phyloP scores from a whole-genome alignment of 2,113 vertebrate genomes.

The Callipepla squamata region DNA sequence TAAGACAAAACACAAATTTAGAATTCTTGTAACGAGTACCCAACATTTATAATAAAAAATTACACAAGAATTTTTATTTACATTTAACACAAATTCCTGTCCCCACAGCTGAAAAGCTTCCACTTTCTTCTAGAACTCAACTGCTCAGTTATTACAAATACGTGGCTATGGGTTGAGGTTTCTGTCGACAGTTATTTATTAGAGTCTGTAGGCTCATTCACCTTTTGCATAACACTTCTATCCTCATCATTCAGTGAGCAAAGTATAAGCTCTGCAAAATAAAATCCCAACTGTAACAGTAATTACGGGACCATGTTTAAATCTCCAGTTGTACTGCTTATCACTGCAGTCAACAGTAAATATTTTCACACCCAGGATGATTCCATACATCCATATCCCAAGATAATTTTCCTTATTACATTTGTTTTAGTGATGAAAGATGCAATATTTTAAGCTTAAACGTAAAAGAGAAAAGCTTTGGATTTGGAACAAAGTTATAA shows the following conservation, averaged over 20 bases:
- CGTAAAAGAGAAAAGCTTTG: no score
- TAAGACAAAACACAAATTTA: neutral
- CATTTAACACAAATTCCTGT: neutral
- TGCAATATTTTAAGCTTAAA: neutral
- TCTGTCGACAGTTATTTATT: neutral
- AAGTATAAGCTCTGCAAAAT: neutral
- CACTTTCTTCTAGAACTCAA: neutral
- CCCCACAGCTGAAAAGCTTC: neutral
- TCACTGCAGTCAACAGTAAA: neutral
- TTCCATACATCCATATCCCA: neutral
- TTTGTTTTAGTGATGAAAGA: neutral
- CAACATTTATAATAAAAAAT: neutral
- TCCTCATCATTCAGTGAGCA: neutral
- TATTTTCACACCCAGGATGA: neutral
- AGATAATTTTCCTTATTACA: neutral
- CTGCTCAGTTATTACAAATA: neutral
- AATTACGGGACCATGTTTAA: neutral
- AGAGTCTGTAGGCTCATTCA: no score
- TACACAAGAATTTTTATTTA: neutral
- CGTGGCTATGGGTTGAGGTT: neutral
- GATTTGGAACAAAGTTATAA: neutral
- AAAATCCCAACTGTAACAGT: neutral
- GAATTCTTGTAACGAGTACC: neutral
- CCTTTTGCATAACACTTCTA: neutral
- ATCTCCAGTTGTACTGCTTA: neutral